Conservation (phyloP, 2,113 vertebrate genomes). For the Prionailurus viverrinus region DNA sequence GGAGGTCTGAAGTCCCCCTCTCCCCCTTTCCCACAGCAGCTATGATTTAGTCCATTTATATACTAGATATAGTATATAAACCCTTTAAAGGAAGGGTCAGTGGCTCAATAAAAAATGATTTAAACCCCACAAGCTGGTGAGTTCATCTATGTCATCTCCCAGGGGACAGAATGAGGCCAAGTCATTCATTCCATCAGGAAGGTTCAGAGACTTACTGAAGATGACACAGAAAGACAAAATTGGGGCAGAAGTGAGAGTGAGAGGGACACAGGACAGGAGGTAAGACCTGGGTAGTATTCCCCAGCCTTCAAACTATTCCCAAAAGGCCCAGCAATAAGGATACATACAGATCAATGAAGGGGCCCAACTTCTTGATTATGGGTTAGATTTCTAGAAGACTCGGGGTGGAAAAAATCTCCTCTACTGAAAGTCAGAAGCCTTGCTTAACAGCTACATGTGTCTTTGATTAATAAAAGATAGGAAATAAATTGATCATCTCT, state of each 20-base stretch:
- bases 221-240: neutral
- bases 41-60: neutral
- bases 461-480: slow-evolving; percentile 60
- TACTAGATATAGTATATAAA: neutral
- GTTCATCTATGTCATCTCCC: neutral
- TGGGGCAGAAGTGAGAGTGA: neutral
- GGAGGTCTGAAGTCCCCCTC: neutral
- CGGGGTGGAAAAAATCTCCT: neutral
- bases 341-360: neutral
- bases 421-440: neutral
- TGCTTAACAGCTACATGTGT: neutral
- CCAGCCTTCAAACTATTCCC: neutral
- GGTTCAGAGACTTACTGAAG: neutral
- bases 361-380: neutral
- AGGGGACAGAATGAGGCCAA: neutral
- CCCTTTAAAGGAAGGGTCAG: neutral
- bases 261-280: neutral
- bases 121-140: neutral
- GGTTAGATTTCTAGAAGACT: slow-evolving; percentile 39
- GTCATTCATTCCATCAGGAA: neutral
- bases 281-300: neutral
- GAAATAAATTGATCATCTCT: slow-evolving; percentile 29
- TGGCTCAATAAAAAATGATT: neutral
- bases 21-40: neutral
- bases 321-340: neutral